Evolutionary conservation across 2,113 vertebrate species (phyloP).

Genomic region (Cygnus buccinator): DNA sequence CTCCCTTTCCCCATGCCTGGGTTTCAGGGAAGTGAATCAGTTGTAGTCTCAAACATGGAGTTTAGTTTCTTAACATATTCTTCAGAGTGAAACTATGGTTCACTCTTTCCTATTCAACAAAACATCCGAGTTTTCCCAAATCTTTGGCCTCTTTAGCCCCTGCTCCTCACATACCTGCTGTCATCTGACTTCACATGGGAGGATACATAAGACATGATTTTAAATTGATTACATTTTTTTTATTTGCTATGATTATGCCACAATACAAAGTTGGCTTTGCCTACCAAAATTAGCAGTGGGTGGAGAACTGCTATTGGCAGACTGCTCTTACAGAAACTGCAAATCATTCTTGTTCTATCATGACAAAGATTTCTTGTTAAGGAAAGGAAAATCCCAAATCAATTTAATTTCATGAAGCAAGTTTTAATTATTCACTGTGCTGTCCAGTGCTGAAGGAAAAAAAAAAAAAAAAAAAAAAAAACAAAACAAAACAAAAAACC

Average conservation of each 20-base stretch:
- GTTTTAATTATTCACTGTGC: not conserved
- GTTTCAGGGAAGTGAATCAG: not conserved
- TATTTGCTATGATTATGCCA: not conserved
- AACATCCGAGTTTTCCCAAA: not conserved
- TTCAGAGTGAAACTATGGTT: not conserved
- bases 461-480: not conserved
- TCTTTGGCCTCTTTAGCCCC: not conserved
- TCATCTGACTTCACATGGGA: not conserved
- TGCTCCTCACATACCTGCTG: not conserved
- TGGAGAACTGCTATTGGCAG: not conserved
- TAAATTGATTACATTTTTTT: not conserved
- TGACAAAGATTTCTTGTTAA: not conserved
- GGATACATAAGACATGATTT: not conserved
- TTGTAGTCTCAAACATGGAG: not conserved
- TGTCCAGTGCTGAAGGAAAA: constrained; percentile 54
- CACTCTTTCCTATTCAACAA: not conserved
- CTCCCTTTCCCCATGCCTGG: not conserved
- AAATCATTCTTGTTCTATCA: not conserved
- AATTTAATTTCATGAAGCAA: not conserved
- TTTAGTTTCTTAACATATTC: not conserved
- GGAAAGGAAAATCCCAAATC: not conserved
- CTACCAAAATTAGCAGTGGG: not conserved
- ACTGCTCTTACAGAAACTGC: not conserved
- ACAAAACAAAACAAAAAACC: not conserved
- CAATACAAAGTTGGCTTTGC: not conserved